A percentile compares a stretch with the other conserved stretches of the same genome.
Evolutionary conservation across 2,888 invertebrate species (phyloP).

Genomic region (Seladonia tumulorum): DNA sequence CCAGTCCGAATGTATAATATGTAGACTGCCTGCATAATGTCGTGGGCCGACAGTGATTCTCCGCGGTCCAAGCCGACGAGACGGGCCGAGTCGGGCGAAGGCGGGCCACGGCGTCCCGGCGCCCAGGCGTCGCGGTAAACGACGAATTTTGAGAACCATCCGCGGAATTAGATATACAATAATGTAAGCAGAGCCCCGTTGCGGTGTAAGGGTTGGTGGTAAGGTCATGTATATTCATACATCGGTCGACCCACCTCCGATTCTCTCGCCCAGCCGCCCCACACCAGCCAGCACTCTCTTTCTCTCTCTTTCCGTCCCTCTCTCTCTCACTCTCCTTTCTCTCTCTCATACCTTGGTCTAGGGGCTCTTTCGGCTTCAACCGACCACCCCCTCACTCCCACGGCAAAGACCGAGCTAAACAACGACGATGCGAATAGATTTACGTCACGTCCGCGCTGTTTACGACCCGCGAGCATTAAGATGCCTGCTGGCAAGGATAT

Average conservation of each 20-base stretch:
- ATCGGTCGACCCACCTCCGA: constrained; percentile 83
- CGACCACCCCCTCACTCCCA: constrained; percentile 44
- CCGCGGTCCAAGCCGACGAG: constrained; percentile 48
- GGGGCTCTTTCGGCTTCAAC: constrained; percentile 82
- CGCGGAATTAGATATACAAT: constrained; percentile 84
- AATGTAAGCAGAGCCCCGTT: constrained; percentile 84
- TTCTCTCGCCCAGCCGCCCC: constrained; percentile 75
- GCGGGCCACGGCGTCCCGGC: constrained; percentile 10
- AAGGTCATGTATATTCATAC: constrained; percentile 84
- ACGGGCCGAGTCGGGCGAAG: constrained; percentile 22
- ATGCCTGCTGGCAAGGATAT: constrained; percentile 63
- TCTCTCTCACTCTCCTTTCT: constrained; percentile 41
- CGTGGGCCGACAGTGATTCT: constrained; percentile 80
- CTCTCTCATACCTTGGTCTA: constrained; percentile 64
- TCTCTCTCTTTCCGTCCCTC: constrained; percentile 65
- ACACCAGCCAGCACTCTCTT: constrained; percentile 66
- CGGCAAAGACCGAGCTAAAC: constrained; percentile 73
- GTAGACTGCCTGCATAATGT: constrained; percentile 85
- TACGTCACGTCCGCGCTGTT: constrained; percentile 73
- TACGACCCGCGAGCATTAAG: constrained; percentile 69
- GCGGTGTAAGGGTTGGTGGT: constrained; percentile 83
- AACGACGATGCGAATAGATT: constrained; percentile 80
- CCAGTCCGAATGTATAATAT: constrained; percentile 84
- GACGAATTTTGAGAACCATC: constrained; percentile 82
- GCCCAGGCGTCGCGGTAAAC: constrained; percentile 30